phyloP scores from a whole-genome alignment of 2,113 vertebrate species.

The Hemicordylus capensis region DNA sequence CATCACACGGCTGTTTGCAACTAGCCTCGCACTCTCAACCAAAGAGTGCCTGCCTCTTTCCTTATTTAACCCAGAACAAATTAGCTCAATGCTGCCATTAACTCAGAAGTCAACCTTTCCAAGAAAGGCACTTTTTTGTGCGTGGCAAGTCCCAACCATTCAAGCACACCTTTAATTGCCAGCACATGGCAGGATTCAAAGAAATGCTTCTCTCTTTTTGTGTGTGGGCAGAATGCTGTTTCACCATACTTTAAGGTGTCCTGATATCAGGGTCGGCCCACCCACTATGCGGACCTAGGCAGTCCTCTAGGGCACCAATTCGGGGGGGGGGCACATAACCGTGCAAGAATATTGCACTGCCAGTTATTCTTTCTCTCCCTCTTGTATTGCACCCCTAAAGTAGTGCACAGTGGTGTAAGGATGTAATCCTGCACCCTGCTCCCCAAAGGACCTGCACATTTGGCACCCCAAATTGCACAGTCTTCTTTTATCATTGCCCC shows the following conservation, averaged over 20 bases:
- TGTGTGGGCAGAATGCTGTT: background rate
- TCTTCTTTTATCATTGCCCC: too few species aligned
- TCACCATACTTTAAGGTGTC: background rate
- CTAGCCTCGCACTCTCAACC: background rate
- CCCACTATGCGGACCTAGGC: too few species aligned
- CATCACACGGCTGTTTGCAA: conserved; percentile 1
- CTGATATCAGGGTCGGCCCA: too few species aligned
- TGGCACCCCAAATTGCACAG: too few species aligned
- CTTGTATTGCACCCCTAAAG: too few species aligned
- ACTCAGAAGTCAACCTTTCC: conserved; percentile 40
- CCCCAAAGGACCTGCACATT: too few species aligned
- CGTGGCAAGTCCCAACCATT: conserved; percentile 1
- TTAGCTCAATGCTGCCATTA: conserved; percentile 43
- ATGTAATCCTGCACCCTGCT: too few species aligned
- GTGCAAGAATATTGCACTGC: too few species aligned
- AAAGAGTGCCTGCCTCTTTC: conserved; percentile 1
- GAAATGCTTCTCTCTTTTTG: background rate
- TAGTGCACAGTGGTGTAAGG: too few species aligned
- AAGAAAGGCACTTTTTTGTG: conserved; percentile 50
- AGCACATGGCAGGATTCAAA: background rate
- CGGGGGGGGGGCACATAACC: too few species aligned
- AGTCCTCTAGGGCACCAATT: too few species aligned
- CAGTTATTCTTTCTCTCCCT: too few species aligned
- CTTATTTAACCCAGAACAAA: conserved; percentile 16
- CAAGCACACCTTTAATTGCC: conserved; percentile 53